Conservation (phyloP, 1,140 invertebrate species). For the Harlomillsia oculata region DNA sequence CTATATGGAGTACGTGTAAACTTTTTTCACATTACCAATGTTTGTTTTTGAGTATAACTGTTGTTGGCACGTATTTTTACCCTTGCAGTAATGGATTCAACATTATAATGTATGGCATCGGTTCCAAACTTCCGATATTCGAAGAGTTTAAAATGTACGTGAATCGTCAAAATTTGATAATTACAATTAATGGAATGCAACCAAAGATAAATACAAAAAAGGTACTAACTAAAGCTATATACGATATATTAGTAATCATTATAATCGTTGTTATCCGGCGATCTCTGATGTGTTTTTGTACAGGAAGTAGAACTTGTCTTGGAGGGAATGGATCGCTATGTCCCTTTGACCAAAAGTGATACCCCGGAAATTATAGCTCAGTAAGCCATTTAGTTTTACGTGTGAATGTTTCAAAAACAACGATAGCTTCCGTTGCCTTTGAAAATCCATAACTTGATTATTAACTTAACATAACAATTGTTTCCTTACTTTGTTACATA, state of each 20-base stretch:
- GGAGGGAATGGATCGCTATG: background rate
- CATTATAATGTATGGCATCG: conserved; percentile 29
- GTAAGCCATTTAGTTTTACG: background rate
- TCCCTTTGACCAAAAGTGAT: background rate
- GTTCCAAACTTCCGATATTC: conserved; percentile 22
- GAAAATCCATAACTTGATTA: background rate
- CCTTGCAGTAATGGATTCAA: conserved; percentile 24
- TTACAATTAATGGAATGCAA: conserved; percentile 26
- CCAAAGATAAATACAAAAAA: conserved; percentile 27
- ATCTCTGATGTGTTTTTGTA: conserved; percentile 5
- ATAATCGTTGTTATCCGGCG: background rate
- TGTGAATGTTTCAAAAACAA: background rate
- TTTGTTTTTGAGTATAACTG: too few species aligned
- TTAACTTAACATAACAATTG: background rate
- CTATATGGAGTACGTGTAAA: too few species aligned
- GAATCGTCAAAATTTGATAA: conserved; percentile 1
- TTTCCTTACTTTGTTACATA: conserved; percentile 1
- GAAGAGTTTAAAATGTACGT: conserved; percentile 17
- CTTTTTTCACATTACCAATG: too few species aligned
- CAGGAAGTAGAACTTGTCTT: background rate
- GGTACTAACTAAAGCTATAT: conserved; percentile 6
- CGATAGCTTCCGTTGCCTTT: background rate
- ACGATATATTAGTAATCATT: background rate
- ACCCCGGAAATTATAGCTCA: background rate
- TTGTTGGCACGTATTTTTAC: too few species aligned